phyloP scores from a whole-genome alignment of 2,888 invertebrate species.

The Anoplius nigerrimus region DNA sequence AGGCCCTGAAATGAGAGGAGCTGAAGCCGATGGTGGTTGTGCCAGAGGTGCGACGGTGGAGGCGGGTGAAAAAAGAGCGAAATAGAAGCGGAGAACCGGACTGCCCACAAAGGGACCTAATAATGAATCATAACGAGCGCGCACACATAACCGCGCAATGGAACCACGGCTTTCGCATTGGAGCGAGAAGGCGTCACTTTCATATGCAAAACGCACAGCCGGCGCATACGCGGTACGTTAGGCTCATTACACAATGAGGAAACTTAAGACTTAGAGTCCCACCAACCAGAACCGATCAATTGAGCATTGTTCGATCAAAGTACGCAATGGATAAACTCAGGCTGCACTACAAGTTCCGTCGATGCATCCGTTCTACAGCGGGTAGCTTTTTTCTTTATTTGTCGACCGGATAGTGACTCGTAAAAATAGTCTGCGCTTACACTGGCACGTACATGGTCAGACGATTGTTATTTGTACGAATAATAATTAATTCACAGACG shows the following conservation, averaged over 20 bases:
- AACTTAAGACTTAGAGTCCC: slow-evolving; percentile 24
- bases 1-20: slow-evolving; percentile 15
- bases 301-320: slow-evolving; percentile 26
- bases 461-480: neutral
- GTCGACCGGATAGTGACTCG: neutral
- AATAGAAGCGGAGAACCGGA: slow-evolving; percentile 62
- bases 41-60: neutral
- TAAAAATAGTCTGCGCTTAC: too few relatives aligned
- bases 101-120: slow-evolving; percentile 65
- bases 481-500: neutral
- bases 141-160: slow-evolving; percentile 40
- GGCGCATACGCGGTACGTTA: slow-evolving; percentile 37
- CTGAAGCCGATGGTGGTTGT: slow-evolving; percentile 5
- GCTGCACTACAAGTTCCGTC: slow-evolving; percentile 20
- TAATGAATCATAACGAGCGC: slow-evolving; percentile 69
- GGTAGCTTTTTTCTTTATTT: neutral
- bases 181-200: slow-evolving; percentile 56
- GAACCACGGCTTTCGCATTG: slow-evolving; percentile 49
- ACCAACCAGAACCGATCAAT: slow-evolving; percentile 11
- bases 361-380: too few relatives aligned
- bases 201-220: slow-evolving; percentile 60
- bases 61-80: slow-evolving; percentile 45
- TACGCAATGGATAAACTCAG: slow-evolving; percentile 9
- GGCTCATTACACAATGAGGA: slow-evolving; percentile 43
- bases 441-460: too few relatives aligned